Evolutionary conservation across 2,797 vertebrate species (phyloP).

Genomic region (Furcifer pardalis): DNA sequence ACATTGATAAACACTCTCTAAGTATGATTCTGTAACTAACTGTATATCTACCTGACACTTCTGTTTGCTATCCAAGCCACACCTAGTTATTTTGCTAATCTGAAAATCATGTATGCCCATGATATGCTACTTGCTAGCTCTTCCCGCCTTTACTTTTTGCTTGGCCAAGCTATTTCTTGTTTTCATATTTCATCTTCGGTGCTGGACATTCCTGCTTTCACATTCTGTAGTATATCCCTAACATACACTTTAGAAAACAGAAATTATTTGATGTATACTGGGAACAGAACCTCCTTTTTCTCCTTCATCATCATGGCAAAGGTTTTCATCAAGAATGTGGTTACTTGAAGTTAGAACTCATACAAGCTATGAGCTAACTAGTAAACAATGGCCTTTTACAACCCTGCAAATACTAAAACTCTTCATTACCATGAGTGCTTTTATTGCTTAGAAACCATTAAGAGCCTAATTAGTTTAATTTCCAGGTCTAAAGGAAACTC

Average conservation of each 20-base stretch:
- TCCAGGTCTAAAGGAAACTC: slow-evolving; percentile 1
- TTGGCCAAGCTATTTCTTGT: neutral
- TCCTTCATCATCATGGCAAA: neutral
- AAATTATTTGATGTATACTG: neutral
- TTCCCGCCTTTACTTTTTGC: neutral
- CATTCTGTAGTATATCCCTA: neutral
- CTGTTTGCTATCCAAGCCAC: no score
- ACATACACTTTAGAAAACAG: neutral
- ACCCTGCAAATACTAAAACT: slow-evolving; percentile 11
- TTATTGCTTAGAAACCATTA: slow-evolving; percentile 23
- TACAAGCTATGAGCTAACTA: neutral
- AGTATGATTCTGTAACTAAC: no score
- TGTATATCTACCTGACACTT: no score
- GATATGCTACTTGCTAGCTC: neutral
- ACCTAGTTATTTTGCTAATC: no score
- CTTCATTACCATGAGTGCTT: neutral
- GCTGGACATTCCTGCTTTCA: neutral
- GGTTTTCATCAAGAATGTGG: slow-evolving; percentile 22
- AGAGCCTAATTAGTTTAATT: slow-evolving; percentile 7
- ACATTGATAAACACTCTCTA: no score
- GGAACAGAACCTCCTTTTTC: neutral
- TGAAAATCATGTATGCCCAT: neutral
- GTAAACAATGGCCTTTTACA: neutral
- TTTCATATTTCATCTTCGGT: neutral
- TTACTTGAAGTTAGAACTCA: neutral